phyloP scores from a whole-genome alignment of 2,113 vertebrate species.

The Sinocyclocheilus anshuiensis region DNA sequence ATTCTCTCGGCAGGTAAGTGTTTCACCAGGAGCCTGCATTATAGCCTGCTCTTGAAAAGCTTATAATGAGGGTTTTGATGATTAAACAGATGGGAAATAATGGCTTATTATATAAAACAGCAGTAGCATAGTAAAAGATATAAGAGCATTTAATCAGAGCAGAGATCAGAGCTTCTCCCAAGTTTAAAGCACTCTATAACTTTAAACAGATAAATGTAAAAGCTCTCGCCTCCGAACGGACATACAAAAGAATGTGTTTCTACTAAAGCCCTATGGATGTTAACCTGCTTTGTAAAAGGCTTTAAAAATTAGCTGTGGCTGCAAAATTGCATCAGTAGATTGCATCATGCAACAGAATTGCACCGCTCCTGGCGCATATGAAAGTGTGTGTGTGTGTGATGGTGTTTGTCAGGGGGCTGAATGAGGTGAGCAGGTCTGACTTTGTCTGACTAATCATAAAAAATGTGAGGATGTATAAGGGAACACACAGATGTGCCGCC shows the following conservation, averaged over 20 bases:
- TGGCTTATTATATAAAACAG: conserved; percentile 36
- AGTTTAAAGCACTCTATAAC: conserved; percentile 25
- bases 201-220: conserved; percentile 31
- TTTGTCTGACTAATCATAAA: background rate
- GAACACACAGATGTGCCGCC: background rate
- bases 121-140: conserved; percentile 41
- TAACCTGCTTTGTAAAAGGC: background rate
- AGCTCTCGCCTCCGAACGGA: conserved; percentile 26
- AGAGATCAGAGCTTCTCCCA: background rate
- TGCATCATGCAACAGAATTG: too few relatives aligned
- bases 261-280: background rate
- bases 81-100: conserved; percentile 47
- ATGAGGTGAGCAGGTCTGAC: background rate
- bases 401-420: background rate
- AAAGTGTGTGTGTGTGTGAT: background rate
- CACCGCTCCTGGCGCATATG: too few relatives aligned
- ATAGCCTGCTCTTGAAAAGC: background rate
- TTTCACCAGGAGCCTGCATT: conserved; percentile 8
- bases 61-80: background rate
- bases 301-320: background rate
- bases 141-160: conserved; percentile 40
- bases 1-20: background rate
- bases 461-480: background rate
- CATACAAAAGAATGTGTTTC: background rate
- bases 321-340: background rate